These are phyloP conservation scores for Ferrisia virgata DNA, from an alignment of 2,888 invertebrate species.

Conservation along the genomic window DNA sequence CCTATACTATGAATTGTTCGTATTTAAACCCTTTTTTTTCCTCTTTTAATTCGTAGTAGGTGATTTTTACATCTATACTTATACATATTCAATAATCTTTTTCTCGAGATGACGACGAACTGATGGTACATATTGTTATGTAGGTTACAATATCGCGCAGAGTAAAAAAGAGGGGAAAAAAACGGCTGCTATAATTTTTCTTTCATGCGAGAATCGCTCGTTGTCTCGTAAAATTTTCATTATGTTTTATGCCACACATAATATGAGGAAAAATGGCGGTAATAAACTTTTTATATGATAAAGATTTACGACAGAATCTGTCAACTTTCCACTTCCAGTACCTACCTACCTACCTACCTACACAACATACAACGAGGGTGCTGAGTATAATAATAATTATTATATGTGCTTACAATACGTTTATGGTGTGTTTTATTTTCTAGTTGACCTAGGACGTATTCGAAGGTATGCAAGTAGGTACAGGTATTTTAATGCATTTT, in stretches of 20 bases:
- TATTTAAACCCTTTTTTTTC: background rate
- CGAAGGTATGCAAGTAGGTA: no score
- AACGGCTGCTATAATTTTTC: background rate
- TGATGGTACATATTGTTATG: background rate
- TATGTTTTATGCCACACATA: no score
- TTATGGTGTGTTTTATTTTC: background rate
- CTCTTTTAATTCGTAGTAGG: background rate
- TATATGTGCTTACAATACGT: no score
- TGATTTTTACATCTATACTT: slow-evolving; percentile 21
- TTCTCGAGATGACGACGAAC: slow-evolving; percentile 24
- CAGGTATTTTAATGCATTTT: slow-evolving; percentile 1
- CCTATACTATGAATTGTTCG: background rate
- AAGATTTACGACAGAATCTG: slow-evolving; percentile 3
- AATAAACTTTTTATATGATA: slow-evolving; percentile 32
- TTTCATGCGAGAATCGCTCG: slow-evolving; percentile 8
- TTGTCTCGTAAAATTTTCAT: slow-evolving; percentile 31
- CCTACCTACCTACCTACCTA: no score
- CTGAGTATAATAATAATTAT: background rate
- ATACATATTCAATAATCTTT: slow-evolving; percentile 27
- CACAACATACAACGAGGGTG: slow-evolving; percentile 5
- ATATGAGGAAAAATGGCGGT: background rate
- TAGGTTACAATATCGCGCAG: slow-evolving; percentile 10
- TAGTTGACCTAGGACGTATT: slow-evolving; percentile 7
- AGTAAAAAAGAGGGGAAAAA: background rate
- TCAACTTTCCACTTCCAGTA: background rate